These are phyloP conservation scores for Nasonia vitripennis DNA, from an alignment of 1,140 invertebrate genomes.

Conservation along the genomic window DNA sequence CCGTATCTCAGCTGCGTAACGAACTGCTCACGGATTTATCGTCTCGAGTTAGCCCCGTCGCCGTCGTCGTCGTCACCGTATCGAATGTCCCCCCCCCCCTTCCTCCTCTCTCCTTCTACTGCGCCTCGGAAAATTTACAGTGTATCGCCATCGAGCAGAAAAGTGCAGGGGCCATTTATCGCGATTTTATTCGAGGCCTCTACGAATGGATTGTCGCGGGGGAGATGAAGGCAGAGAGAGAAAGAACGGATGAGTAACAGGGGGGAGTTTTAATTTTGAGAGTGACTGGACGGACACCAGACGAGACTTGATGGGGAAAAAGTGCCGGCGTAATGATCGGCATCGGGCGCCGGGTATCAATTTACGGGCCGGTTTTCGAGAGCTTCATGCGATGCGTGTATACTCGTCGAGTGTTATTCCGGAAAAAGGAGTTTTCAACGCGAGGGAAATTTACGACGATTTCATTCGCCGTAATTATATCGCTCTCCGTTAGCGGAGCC, in stretches of 20 bases:
- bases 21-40: slow-evolving; percentile 45
- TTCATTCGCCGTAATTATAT: slow-evolving; percentile 19
- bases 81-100: neutral
- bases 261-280: slow-evolving; percentile 50
- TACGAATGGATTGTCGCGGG: slow-evolving; percentile 10
- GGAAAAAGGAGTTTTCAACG: too few species aligned
- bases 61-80: neutral
- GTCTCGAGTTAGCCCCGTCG: neutral
- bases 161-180: slow-evolving; percentile 32
- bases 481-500: neutral
- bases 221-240: neutral
- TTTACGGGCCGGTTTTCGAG: neutral
- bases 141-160: neutral
- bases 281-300: slow-evolving; percentile 42
- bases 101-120: neutral
- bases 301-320: too few species aligned
- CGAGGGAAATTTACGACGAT: slow-evolving; percentile 15
- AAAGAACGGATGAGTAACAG: slow-evolving; percentile 41
- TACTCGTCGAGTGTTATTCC: too few species aligned
- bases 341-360: neutral
- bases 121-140: slow-evolving; percentile 1
- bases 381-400: too few species aligned
- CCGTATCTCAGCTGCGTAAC: slow-evolving; percentile 3
- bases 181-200: slow-evolving; percentile 38
- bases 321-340: neutral